These are phyloP conservation scores for Sceloporus tristichus DNA, from an alignment of 2,113 vertebrate genomes.

Conservation along the genomic window DNA sequence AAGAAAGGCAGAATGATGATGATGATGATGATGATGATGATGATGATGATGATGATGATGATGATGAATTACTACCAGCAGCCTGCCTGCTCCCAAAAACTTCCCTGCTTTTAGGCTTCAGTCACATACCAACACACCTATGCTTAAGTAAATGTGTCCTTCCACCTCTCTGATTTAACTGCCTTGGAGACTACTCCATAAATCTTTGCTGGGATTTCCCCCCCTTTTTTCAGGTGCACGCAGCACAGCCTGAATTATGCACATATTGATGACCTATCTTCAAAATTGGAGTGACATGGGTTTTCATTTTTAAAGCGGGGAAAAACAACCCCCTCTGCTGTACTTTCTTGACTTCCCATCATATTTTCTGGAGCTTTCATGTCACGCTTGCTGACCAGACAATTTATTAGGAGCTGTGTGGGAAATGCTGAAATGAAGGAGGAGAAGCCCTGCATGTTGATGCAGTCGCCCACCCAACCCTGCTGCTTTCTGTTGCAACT, in stretches of 20 bases:
- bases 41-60: too few relatives aligned
- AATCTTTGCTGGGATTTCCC: constrained; percentile 29
- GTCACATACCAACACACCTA: not conserved
- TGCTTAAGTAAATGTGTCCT: not conserved
- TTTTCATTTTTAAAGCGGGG: not conserved
- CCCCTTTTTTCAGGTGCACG: rapidly evolving
- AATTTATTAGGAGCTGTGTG: constrained; percentile 47
- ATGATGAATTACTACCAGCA: too few relatives aligned
- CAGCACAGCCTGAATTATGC: constrained; percentile 37
- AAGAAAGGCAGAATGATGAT: too few relatives aligned
- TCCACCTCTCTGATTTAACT: constrained; percentile 15
- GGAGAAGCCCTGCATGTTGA: constrained; percentile 48
- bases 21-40: too few relatives aligned
- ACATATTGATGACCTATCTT: constrained; percentile 34
- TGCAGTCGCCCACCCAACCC: not conserved
- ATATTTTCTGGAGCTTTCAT: constrained; percentile 51
- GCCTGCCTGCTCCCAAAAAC: not conserved
- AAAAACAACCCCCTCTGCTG: rapidly evolving
- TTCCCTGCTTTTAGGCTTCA: not conserved
- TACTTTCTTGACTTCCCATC: constrained; percentile 35
- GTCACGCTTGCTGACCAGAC: constrained; percentile 49
- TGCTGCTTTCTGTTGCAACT: not conserved
- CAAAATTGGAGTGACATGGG: constrained; percentile 2
- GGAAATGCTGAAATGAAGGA: constrained; percentile 51
- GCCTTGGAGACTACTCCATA: constrained; percentile 26